Evolutionary conservation across 2,888 invertebrate species (phyloP).

Genomic region (Platycnemis pennipes): DNA sequence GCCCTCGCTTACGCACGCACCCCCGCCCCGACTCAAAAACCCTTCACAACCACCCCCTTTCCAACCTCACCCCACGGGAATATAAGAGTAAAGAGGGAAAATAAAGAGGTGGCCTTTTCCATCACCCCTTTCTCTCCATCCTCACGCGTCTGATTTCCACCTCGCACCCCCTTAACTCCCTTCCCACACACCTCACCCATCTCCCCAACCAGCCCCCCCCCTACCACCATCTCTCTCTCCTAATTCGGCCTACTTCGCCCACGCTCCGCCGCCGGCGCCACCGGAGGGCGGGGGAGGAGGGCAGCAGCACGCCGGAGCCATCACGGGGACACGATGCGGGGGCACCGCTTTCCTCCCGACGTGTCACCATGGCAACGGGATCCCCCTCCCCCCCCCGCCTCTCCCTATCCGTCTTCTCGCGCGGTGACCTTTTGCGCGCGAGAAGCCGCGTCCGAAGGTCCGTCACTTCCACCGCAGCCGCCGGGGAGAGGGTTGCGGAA

Average conservation of each 20-base stretch:
- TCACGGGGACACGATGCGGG: background rate
- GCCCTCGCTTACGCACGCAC: too few species aligned
- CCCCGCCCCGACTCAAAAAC: too few species aligned
- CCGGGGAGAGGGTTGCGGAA: too few species aligned
- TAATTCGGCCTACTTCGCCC: background rate
- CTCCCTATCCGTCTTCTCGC: background rate
- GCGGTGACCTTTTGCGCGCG: conserved; percentile 6
- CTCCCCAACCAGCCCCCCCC: too few species aligned
- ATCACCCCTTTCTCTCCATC: background rate
- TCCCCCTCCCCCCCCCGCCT: background rate
- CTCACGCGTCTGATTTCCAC: background rate
- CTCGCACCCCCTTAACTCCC: background rate
- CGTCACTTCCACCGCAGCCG: background rate
- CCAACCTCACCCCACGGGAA: too few species aligned
- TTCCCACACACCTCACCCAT: too few species aligned
- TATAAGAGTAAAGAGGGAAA: background rate
- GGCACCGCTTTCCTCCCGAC: background rate
- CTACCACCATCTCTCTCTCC: background rate
- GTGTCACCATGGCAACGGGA: background rate
- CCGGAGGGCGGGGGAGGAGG: background rate
- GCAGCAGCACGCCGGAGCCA: background rate
- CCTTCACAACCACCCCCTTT: too few species aligned
- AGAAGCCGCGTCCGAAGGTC: background rate
- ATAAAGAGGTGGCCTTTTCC: background rate
- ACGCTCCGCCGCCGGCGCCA: conserved; percentile 16